These are phyloP conservation scores for Lasioglossum marginatum DNA, from an alignment of 2,888 invertebrate species.

Conservation along the genomic window DNA sequence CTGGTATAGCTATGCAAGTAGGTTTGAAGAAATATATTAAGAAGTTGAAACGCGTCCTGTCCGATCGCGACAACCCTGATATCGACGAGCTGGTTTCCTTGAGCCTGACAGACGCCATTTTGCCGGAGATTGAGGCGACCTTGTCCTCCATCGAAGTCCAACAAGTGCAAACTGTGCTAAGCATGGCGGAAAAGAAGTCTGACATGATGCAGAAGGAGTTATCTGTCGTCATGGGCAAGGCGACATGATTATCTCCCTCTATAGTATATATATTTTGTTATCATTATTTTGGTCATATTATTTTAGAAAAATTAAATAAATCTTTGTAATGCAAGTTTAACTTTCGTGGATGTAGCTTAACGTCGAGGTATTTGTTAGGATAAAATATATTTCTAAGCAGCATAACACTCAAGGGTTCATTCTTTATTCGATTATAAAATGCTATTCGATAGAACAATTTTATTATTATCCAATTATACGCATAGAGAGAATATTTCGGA, in stretches of 20 bases:
- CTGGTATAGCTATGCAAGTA: slow-evolving; percentile 67
- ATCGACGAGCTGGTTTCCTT: slow-evolving; percentile 68
- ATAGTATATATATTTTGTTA: not conserved
- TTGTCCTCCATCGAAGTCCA: slow-evolving; percentile 68
- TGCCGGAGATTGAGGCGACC: slow-evolving; percentile 61
- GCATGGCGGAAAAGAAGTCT: slow-evolving; percentile 61
- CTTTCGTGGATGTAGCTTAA: not conserved
- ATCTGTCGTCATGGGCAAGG: not conserved
- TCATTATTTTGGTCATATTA: not conserved
- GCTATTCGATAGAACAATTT: not conserved
- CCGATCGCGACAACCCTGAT: slow-evolving; percentile 54
- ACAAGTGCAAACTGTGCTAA: slow-evolving; percentile 67
- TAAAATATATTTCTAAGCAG: not conserved
- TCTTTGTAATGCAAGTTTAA: not conserved
- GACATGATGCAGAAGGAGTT: slow-evolving; percentile 24
- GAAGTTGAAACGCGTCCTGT: slow-evolving; percentile 69
- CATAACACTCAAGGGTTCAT: not conserved
- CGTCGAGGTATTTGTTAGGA: not conserved
- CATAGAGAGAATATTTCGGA: not conserved
- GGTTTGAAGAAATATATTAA: slow-evolving; percentile 74
- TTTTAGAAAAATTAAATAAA: not conserved
- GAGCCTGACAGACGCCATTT: slow-evolving; percentile 72
- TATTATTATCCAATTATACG: too few species aligned
- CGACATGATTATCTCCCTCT: not conserved
- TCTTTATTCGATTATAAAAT: not conserved